Percentiles rank a stretch among this genome's conserved stretches.
These are phyloP conservation scores for Cottus gobio DNA, from an alignment of 2,113 vertebrate species.

Conservation along the genomic window DNA sequence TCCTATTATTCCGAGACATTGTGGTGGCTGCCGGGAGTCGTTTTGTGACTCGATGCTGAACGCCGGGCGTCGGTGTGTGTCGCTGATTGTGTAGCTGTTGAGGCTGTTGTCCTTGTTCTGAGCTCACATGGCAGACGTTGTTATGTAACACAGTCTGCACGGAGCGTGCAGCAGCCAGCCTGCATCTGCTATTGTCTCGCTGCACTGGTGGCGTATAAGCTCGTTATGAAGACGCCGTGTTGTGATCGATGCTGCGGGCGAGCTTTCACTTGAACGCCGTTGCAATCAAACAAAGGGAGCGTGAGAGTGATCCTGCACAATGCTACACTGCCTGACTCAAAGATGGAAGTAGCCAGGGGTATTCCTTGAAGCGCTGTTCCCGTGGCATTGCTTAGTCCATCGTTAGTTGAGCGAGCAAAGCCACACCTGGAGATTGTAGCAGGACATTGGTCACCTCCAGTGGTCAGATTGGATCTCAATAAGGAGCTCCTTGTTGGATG, in stretches of 20 bases:
- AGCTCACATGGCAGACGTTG: conserved; percentile 58
- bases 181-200: conserved; percentile 41
- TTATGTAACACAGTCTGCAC: conserved; percentile 73
- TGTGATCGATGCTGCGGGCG: neutral
- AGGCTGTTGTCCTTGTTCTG: conserved; percentile 45
- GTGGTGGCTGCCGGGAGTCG: neutral
- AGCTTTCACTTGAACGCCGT: neutral
- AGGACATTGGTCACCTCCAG: neutral
- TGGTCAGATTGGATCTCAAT: neutral
- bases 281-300: conserved; percentile 6
- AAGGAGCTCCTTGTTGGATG: neutral
- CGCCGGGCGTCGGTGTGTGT: neutral
- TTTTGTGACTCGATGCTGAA: neutral
- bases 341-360: neutral
- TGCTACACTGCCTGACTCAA: neutral
- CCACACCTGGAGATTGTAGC: neutral
- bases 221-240: neutral
- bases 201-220: conserved; percentile 19
- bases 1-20: neutral
- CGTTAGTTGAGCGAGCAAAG: neutral
- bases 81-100: neutral
- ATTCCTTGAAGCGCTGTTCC: neutral
- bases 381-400: neutral
- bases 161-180: conserved; percentile 42
- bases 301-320: neutral